Evolutionary conservation across 2,888 invertebrate species (phyloP).

Genomic region (Drosophila maculinotata): DNA sequence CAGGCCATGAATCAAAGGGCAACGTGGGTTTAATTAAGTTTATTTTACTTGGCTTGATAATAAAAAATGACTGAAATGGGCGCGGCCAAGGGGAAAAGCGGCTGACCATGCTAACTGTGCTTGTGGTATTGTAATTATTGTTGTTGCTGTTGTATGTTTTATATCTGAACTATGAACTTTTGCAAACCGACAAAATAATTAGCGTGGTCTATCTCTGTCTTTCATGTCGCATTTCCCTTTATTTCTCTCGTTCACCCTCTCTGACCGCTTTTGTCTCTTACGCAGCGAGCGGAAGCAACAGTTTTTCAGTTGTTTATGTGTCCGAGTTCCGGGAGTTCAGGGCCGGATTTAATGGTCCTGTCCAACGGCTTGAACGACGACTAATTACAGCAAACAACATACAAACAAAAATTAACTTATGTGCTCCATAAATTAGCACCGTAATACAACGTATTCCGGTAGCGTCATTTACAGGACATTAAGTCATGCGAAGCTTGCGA

Average conservation of each 20-base stretch:
- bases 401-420: slow-evolving; percentile 78
- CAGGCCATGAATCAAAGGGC: slow-evolving; percentile 66
- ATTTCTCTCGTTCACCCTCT: slow-evolving; percentile 4
- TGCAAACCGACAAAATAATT: slow-evolving; percentile 79
- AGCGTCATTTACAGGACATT: slow-evolving; percentile 30
- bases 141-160: slow-evolving; percentile 44
- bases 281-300: slow-evolving; percentile 74
- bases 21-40: slow-evolving; percentile 71
- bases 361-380: slow-evolving; percentile 71
- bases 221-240: neutral
- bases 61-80: slow-evolving; percentile 70
- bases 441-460: slow-evolving; percentile 64
- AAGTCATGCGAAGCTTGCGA: slow-evolving; percentile 19
- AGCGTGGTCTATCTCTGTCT: slow-evolving; percentile 48
- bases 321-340: slow-evolving; percentile 40
- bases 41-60: slow-evolving; percentile 69
- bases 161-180: slow-evolving; percentile 78
- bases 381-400: slow-evolving; percentile 77
- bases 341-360: slow-evolving; percentile 68
- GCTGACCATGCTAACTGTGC: slow-evolving; percentile 32
- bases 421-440: slow-evolving; percentile 75
- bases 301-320: slow-evolving; percentile 71
- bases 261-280: slow-evolving; percentile 13
- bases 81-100: slow-evolving; percentile 9
- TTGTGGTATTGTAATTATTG: slow-evolving; percentile 53